Evolutionary conservation across 53 echinoderm and acorn worm genomes (phyloP), one percentile per base, ranked within the genome.

Genomic region (Echinometra lucunter): DNA sequence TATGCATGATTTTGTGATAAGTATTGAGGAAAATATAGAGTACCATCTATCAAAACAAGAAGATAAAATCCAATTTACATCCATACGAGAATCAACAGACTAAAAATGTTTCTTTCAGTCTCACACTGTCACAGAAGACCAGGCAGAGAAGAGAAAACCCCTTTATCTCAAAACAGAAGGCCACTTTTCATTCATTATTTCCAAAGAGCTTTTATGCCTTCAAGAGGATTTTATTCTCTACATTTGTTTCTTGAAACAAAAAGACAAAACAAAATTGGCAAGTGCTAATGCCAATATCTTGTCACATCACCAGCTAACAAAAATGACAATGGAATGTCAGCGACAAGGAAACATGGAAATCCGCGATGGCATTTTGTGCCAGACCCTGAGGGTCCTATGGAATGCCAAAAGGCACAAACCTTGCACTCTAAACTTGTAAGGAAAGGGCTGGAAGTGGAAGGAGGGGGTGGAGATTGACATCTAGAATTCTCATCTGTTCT

Each of bases 291-390:
- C 63, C 63, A 34, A 32, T 69, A 34, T 69, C 69, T 69, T 69
- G 69, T 69, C 69, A 69, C 12, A 7, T 69, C 34, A 69, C 1
- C 1, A 32, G 34, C 34, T 28, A 69, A 69, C 30, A 1, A 69
- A 69, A 69, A 69, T 69, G 69, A 69, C 30, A 69, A 32, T 83
- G 83, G 45, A 83, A 83, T 83, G 83, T 83, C 23, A 47, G 4
- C 7, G 16, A 44, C 83, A 83, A 45, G 44, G 44, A 83, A 9
- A 83, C 45, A 47, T 45, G 83, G 83, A 83, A 83, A 45, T 83
- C 83, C 44, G 44, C 21, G 0, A 25, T 83, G 83, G n/a, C 83
- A 47, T 83, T 44, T 44, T 18, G 21, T 25, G 45, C 44, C n/a
- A 82, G 44, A 19, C 45, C 44, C 83, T 38, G 15, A 83, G 83